phyloP scores from a whole-genome alignment of 1,140 invertebrate genomes.

The Halesus radiatus region DNA sequence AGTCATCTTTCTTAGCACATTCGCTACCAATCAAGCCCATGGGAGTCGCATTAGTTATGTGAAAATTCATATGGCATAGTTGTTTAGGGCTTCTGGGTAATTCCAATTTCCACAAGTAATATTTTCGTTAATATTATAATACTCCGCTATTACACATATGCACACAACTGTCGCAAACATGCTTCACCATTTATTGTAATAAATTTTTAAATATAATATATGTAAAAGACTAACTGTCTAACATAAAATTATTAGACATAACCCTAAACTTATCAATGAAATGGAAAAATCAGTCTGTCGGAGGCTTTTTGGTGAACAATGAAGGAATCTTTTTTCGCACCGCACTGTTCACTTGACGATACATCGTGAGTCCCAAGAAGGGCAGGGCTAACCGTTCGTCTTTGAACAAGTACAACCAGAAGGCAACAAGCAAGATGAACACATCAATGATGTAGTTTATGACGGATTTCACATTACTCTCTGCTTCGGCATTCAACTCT shows the following conservation, averaged over 20 bases:
- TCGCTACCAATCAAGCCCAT: too few relatives aligned
- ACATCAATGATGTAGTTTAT: slow-evolving; percentile 80
- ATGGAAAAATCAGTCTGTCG: slow-evolving; percentile 49
- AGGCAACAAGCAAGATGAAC: slow-evolving; percentile 78
- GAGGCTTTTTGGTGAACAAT: slow-evolving; percentile 59
- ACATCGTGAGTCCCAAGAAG: slow-evolving; percentile 81
- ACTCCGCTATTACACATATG: too few relatives aligned
- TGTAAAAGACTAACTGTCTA: too few relatives aligned
- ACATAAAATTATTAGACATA: not conserved
- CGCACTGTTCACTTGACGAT: slow-evolving; percentile 79
- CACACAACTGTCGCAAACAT: too few relatives aligned
- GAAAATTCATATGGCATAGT: too few relatives aligned
- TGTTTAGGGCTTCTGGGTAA: too few relatives aligned
- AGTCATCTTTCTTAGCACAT: too few relatives aligned
- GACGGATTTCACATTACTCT: slow-evolving; percentile 75
- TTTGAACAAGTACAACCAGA: slow-evolving; percentile 84
- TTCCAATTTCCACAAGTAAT: too few relatives aligned
- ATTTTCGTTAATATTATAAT: too few relatives aligned
- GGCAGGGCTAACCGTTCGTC: slow-evolving; percentile 83
- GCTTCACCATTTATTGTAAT: too few relatives aligned
- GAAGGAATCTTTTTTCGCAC: slow-evolving; percentile 66
- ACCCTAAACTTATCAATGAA: slow-evolving; percentile 25
- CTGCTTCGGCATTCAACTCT: slow-evolving; percentile 72
- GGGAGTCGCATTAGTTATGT: too few relatives aligned
- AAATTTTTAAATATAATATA: too few relatives aligned